Percentiles rank a stretch among this genome's conserved stretches.
These are phyloP conservation scores for Heliconius hermathena DNA, from an alignment of 1,140 invertebrate species.

Conservation along the genomic window DNA sequence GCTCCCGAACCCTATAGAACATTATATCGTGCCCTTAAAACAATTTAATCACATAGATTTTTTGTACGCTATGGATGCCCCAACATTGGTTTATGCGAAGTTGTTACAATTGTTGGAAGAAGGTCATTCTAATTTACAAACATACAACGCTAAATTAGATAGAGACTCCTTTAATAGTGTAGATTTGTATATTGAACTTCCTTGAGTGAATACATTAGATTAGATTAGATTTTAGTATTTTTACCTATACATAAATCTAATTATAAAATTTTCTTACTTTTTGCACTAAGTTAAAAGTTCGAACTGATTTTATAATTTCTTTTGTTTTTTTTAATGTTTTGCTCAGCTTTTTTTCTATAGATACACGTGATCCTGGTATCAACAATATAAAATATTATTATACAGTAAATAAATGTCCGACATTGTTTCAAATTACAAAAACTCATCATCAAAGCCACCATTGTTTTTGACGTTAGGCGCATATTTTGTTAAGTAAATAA, in stretches of 20 bases:
- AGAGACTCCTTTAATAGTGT: not conserved
- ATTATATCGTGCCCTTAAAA: slow-evolving; percentile 82
- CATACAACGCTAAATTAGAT: not conserved
- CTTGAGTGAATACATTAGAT: not conserved
- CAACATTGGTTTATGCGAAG: slow-evolving; percentile 83
- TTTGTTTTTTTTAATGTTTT: not conserved
- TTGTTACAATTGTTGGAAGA: slow-evolving; percentile 78
- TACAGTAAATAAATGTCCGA: too few species aligned
- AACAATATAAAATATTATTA: too few species aligned
- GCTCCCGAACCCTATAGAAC: slow-evolving; percentile 74
- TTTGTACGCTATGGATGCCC: slow-evolving; percentile 85
- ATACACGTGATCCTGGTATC: too few species aligned
- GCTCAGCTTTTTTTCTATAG: too few species aligned
- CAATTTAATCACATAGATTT: slow-evolving; percentile 89
- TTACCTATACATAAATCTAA: not conserved
- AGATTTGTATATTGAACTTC: not conserved
- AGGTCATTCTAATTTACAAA: slow-evolving; percentile 36
- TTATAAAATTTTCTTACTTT: not conserved
- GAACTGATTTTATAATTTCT: not conserved
- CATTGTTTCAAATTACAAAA: too few species aligned
- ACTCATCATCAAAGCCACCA: too few species aligned
- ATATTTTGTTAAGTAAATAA: too few species aligned
- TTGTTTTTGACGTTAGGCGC: too few species aligned
- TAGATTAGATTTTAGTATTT: not conserved
- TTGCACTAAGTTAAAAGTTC: not conserved